Conservation (phyloP, 2,888 invertebrate species). For the Patella caerulea region DNA sequence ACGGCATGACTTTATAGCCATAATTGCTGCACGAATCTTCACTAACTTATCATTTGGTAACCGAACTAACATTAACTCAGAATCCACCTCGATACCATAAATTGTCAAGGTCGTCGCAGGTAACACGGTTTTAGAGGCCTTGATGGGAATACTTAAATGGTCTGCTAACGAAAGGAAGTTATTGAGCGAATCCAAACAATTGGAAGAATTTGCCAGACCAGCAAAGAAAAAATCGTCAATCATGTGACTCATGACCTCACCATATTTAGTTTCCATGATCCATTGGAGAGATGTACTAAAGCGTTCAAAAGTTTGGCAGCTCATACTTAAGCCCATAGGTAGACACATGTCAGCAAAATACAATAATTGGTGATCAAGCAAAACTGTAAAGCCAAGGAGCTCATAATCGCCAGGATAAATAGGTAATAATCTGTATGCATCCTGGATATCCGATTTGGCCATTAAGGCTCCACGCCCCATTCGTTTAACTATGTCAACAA, state of each 20-base stretch:
- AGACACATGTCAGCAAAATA: conserved; percentile 11
- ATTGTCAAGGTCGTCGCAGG: background rate
- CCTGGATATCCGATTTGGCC: too few relatives aligned
- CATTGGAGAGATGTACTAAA: conserved; percentile 11
- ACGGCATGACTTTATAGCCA: too few relatives aligned
- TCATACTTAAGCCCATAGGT: conserved; percentile 11
- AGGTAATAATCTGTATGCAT: too few relatives aligned
- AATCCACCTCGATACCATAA: background rate
- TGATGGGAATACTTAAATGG: background rate
- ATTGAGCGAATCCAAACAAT: background rate
- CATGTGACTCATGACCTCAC: background rate
- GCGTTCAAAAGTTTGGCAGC: background rate
- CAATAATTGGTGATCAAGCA: background rate
- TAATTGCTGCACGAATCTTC: background rate
- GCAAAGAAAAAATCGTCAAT: conserved; percentile 1
- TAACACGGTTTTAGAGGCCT: background rate
- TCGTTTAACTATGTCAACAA: too few relatives aligned
- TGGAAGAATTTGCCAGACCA: background rate
- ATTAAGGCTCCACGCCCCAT: too few relatives aligned
- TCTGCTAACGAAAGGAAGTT: background rate
- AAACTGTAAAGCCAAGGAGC: background rate
- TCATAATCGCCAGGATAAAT: too few relatives aligned
- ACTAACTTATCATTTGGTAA: background rate
- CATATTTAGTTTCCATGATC: background rate
- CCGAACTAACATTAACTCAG: background rate